phyloP scores from a whole-genome alignment of 2,113 vertebrate species.

The Heptranchias perlo region DNA sequence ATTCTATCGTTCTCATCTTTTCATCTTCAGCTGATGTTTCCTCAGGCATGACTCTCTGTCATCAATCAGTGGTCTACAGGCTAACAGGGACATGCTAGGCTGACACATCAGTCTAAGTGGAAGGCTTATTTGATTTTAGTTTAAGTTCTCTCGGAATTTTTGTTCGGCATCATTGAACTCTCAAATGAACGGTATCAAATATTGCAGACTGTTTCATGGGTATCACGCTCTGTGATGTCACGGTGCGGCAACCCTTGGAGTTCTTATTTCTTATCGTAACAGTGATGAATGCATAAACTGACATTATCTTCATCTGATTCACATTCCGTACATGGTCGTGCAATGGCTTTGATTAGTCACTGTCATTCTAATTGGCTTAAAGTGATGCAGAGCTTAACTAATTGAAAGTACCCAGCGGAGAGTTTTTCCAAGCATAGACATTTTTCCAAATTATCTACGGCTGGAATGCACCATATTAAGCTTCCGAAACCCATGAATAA shows the following conservation, averaged over 20 bases:
- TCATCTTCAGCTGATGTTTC: slow-evolving; percentile 7
- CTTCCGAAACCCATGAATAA: not conserved
- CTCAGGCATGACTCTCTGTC: not conserved
- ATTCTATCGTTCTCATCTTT: slow-evolving; percentile 5
- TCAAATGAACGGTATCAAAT: too few relatives aligned
- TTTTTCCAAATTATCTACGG: not conserved
- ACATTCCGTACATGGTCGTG: not conserved
- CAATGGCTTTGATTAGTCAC: not conserved
- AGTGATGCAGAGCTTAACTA: not conserved
- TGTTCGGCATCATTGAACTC: not conserved
- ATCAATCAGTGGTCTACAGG: not conserved
- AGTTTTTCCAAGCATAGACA: not conserved
- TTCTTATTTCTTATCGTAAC: not conserved
- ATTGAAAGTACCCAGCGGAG: not conserved
- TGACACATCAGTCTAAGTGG: not conserved
- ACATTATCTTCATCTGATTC: not conserved
- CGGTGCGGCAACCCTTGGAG: not conserved
- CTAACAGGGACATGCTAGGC: not conserved
- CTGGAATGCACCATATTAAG: not conserved
- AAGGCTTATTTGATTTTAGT: slow-evolving; percentile 29
- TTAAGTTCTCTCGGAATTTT: not conserved
- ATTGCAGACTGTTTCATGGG: not conserved
- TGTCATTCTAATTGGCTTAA: not conserved
- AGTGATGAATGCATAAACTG: not conserved
- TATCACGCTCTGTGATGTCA: not conserved